Percentiles rank a stretch among this genome's conserved stretches.
phyloP scores from a whole-genome alignment of 2,113 vertebrate species.

The Tragelaphus strepsiceros region DNA sequence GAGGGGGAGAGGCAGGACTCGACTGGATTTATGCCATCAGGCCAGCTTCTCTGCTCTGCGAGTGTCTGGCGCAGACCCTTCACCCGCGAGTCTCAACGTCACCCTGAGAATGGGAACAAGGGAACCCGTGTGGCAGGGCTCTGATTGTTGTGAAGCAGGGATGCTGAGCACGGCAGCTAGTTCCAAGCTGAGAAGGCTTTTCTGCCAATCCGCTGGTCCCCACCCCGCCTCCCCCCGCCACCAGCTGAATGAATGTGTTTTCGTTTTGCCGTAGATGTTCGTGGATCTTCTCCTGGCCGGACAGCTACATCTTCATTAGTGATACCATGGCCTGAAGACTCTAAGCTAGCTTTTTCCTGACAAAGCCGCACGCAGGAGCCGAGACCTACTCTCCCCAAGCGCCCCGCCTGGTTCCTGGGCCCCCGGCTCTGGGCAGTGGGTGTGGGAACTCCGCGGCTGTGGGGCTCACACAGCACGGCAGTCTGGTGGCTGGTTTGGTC shows the following conservation, averaged over 20 bases:
- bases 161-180: too few relatives aligned
- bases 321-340: accelerated
- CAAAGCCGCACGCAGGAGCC: accelerated
- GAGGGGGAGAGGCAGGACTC: accelerated
- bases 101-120: neutral
- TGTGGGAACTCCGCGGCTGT: neutral
- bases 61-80: neutral
- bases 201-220: too few relatives aligned
- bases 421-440: neutral
- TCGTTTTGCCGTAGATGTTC: neutral
- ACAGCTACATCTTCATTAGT: neutral
- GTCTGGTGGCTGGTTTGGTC: neutral
- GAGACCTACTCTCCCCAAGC: neutral
- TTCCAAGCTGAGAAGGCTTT: neutral
- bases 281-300: neutral
- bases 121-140: accelerated
- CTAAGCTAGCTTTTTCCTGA: neutral
- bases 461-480: neutral
- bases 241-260: neutral
- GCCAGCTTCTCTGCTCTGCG: too few relatives aligned
- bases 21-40: neutral
- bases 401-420: neutral
- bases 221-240: neutral
- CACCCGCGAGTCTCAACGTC: neutral
- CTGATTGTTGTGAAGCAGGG: neutral